Percentiles rank a stretch among this genome's conserved stretches.
phyloP scores from a whole-genome alignment of 1,140 invertebrate species.

The Apis florea region DNA sequence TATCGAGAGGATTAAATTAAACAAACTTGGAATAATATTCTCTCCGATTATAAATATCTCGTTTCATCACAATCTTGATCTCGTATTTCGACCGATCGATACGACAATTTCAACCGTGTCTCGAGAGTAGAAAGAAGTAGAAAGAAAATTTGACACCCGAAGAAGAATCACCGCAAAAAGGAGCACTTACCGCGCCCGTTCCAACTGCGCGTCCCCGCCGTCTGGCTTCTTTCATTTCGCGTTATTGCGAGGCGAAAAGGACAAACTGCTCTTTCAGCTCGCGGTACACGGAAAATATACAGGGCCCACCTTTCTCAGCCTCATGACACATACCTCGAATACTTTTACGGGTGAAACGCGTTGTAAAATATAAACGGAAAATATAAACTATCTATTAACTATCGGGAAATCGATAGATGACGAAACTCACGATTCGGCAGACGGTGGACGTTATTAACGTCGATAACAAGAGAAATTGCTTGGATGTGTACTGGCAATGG shows the following conservation, averaged over 20 bases:
- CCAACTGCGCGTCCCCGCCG: not conserved
- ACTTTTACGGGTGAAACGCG: slow-evolving; percentile 13
- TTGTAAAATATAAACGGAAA: not conserved
- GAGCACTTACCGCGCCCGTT: not conserved
- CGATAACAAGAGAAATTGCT: not conserved
- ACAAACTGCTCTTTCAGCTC: slow-evolving; percentile 6
- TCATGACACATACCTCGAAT: slow-evolving; percentile 12
- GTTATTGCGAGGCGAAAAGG: slow-evolving; percentile 39
- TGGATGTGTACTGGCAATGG: no score
- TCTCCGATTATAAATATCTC: not conserved
- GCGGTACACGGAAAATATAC: slow-evolving; percentile 48
- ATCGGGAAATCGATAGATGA: slow-evolving; percentile 19
- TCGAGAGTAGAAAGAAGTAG: not conserved
- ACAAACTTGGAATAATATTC: not conserved
- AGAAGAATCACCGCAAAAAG: not conserved
- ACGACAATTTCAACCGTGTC: not conserved
- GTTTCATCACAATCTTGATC: no score
- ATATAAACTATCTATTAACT: slow-evolving; percentile 24
- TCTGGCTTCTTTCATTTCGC: slow-evolving; percentile 38
- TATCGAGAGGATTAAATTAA: no score
- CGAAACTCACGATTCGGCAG: not conserved
- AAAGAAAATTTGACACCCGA: not conserved
- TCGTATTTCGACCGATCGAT: not conserved
- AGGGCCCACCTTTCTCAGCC: slow-evolving; percentile 11
- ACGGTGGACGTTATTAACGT: slow-evolving; percentile 1